These are phyloP conservation scores for Candoia aspera DNA, from an alignment of 2,113 vertebrate species.

Conservation along the genomic window DNA sequence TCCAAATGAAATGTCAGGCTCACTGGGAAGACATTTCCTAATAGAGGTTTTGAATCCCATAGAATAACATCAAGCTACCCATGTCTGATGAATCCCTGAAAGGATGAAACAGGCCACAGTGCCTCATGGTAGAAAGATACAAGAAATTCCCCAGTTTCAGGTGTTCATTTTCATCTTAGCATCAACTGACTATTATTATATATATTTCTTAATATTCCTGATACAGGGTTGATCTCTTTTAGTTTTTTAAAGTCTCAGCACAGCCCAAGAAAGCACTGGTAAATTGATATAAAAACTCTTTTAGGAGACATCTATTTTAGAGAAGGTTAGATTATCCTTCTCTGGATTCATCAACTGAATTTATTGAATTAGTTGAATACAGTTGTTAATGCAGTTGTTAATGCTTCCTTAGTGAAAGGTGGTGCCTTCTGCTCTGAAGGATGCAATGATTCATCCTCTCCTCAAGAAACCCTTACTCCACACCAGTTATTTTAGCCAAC, in stretches of 20 bases:
- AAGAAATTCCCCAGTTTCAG: not conserved
- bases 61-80: not conserved
- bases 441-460: no score
- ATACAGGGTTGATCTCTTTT: not conserved
- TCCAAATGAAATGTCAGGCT: not conserved
- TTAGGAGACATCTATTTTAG: not conserved
- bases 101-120: not conserved
- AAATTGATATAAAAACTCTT: not conserved
- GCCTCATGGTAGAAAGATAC: not conserved
- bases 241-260: not conserved
- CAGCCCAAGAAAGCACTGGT: not conserved
- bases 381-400: no score
- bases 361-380: not conserved
- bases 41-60: not conserved
- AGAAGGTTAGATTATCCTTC: not conserved
- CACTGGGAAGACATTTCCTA: not conserved
- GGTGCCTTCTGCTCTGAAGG: no score
- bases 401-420: no score
- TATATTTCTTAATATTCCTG: conserved; percentile 1
- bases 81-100: not conserved
- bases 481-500: no score
- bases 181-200: not conserved
- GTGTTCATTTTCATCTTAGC: not conserved
- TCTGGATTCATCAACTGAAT: not conserved
- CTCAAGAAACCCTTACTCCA: no score